Evolutionary conservation across 2,888 invertebrate species (phyloP), one percentile per base, ranked within the genome.

Genomic region (Diarsia brunnea): DNA sequence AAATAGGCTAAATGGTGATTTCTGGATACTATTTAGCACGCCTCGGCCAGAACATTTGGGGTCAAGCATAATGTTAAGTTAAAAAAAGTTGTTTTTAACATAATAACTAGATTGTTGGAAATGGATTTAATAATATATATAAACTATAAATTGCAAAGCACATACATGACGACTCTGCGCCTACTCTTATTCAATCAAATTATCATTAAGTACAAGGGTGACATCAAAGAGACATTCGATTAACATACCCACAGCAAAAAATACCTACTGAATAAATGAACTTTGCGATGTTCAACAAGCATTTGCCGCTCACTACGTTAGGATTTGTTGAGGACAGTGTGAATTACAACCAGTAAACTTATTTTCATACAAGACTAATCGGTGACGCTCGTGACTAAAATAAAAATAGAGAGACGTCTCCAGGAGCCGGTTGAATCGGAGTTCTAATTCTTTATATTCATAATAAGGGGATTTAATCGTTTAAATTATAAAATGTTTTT

Each of bases 151-250:
- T 81, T 84, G 63, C 70, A 79, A 75, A 75, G 74, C 55, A 73
- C 69, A 73, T 45, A 73, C 69, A 82, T 78, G 60, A 67, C 71
- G 51, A 73, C 68, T 79, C 69, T 69, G 76, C 66, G 51, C 67
- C 73, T 74, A 77, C 71, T 76, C 75, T 84, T 84, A 82, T 85
- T 86, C 83, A 85, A 87, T 84, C 88, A 88, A 86, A 80, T 53
- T 72, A 75, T 87, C 84, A 87, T 87, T 87, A 88, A 75, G 86
- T 80, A 86, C 86, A 87, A 87, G 86, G 86, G 84, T 88, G 86
- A 88, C 86, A 84, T 88, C 77, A 82, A 84, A 87, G 77, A 79
- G 78, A 75, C 81, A 72, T 84, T 86, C 71, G 82, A 86, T 86
- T 86, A 86, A 69, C 84, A 84, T 86, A 85, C 63, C 64, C 64